Percentiles rank a stretch among this genome's conserved stretches.
These are phyloP conservation scores for Stenichneumon culpator DNA, from an alignment of 2,888 invertebrate genomes.

Conservation along the genomic window DNA sequence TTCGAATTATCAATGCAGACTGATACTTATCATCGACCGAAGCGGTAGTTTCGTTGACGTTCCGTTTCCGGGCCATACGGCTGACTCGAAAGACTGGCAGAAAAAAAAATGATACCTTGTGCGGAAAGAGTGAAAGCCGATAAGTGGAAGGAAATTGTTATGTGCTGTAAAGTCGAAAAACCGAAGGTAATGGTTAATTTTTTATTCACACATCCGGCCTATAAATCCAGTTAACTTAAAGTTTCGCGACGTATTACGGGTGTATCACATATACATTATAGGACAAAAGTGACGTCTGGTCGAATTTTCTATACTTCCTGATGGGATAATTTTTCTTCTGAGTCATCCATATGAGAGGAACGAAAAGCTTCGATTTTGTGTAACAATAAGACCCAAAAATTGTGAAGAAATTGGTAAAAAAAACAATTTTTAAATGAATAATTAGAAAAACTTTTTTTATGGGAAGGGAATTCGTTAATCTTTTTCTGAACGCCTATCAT, in stretches of 20 bases:
- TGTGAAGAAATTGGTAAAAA: neutral
- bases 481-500: too few relatives aligned
- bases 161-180: neutral
- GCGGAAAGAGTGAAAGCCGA: neutral
- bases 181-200: neutral
- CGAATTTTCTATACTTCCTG: neutral
- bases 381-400: neutral
- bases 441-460: too few relatives aligned
- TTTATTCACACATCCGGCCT: neutral
- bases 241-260: too few relatives aligned
- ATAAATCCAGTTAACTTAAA: neutral
- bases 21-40: constrained; percentile 3
- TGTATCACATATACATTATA: too few relatives aligned
- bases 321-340: neutral
- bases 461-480: too few relatives aligned
- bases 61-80: constrained; percentile 24
- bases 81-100: neutral
- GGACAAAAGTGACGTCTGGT: too few relatives aligned
- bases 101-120: constrained; percentile 6
- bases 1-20: constrained; percentile 12
- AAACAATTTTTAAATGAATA: too few relatives aligned
- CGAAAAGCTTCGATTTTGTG: too few relatives aligned
- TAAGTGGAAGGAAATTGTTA: neutral
- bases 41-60: neutral
- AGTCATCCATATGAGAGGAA: neutral